phyloP scores from a whole-genome alignment of 2,113 vertebrate genomes.

The Silurus glanis region DNA sequence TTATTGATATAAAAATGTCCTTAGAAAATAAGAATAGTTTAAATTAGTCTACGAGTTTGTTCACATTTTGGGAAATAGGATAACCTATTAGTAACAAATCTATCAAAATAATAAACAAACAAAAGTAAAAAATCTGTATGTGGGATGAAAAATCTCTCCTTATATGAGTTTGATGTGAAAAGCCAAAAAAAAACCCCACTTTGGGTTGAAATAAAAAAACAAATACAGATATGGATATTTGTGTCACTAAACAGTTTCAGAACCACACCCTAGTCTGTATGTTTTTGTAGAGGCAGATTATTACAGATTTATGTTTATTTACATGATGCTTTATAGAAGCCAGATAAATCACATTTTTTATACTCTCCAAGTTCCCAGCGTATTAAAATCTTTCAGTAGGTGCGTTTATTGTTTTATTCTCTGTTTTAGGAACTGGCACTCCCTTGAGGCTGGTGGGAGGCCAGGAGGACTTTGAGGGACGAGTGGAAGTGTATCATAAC shows the following conservation, averaged over 20 bases:
- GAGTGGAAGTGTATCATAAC: constrained; percentile 79
- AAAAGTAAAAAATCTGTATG: neutral
- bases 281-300: neutral
- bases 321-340: constrained; percentile 4
- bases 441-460: constrained; percentile 81
- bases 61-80: neutral
- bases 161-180: neutral
- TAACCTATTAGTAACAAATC: neutral
- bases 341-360: neutral
- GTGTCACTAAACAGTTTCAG: neutral
- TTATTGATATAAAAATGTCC: neutral
- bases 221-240: neutral
- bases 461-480: constrained; percentile 79
- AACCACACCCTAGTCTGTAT: neutral
- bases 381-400: neutral
- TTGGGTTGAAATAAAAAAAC: neutral
- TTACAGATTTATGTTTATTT: constrained; percentile 48
- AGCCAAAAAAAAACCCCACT: neutral
- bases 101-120: too few species aligned
- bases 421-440: constrained; percentile 69
- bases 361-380: neutral
- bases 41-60: neutral
- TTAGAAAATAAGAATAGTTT: neutral
- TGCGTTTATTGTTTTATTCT: constrained; percentile 16
- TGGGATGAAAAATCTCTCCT: neutral